Percentiles rank a stretch among this genome's conserved stretches.
phyloP scores from a whole-genome alignment of 1,140 invertebrate species.

The Radopholus similis region DNA sequence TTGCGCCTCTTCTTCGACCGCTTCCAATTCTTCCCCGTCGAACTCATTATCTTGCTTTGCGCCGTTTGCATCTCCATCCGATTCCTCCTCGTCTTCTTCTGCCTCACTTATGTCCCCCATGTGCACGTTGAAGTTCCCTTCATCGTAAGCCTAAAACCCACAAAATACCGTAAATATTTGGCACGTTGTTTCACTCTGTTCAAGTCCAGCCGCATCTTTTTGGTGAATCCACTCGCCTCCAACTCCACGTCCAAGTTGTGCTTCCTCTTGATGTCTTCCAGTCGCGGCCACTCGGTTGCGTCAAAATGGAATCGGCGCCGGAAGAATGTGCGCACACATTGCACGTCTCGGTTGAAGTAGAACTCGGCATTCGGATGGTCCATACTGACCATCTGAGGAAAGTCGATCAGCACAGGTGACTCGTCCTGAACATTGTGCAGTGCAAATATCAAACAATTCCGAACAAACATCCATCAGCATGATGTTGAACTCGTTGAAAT shows the following conservation, averaged over 20 bases:
- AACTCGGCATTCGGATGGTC: conserved; percentile 84
- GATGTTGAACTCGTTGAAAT: conserved; percentile 99
- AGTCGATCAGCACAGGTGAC: conserved; percentile 87
- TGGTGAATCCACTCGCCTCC: conserved; percentile 82
- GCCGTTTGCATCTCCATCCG: conserved; percentile 54
- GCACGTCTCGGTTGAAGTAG: conserved; percentile 92
- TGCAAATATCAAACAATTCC: too few relatives aligned
- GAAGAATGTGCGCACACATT: conserved; percentile 86
- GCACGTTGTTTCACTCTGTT: conserved; percentile 51
- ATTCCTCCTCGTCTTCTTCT: conserved; percentile 61
- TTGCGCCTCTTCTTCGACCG: conserved; percentile 19
- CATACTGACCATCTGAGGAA: conserved; percentile 97
- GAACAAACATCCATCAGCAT: conserved; percentile 68
- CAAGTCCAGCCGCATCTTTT: conserved; percentile 75
- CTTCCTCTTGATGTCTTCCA: conserved; percentile 74
- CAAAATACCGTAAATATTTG: not conserved
- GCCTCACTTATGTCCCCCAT: conserved; percentile 64
- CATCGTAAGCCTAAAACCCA: conserved; percentile 50
- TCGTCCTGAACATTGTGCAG: conserved; percentile 65
- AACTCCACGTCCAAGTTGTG: conserved; percentile 82
- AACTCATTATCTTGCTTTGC: conserved; percentile 35
- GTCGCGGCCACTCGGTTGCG: conserved; percentile 74
- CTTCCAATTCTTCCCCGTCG: conserved; percentile 33
- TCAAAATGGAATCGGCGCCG: conserved; percentile 84
- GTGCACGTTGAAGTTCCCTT: conserved; percentile 48